These are phyloP conservation scores for Gymnopithys bicolor DNA, from an alignment of 2,797 vertebrate genomes.

Conservation along the genomic window DNA sequence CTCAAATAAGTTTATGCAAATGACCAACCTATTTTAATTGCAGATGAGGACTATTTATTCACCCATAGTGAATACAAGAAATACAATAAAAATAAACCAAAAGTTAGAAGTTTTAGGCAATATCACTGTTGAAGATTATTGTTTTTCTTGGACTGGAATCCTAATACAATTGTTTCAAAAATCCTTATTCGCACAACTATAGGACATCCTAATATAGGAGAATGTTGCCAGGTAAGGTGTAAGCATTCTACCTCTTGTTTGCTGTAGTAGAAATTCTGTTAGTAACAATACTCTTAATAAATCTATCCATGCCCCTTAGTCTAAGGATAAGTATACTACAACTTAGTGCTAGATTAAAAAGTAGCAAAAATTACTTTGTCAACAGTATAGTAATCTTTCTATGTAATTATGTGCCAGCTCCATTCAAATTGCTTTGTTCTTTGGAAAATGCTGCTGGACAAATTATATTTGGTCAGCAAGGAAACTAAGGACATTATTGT, in stretches of 20 bases:
- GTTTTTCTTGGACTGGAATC: background rate
- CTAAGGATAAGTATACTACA: background rate
- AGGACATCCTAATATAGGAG: background rate
- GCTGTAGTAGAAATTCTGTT: background rate
- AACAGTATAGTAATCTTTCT: background rate
- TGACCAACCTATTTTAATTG: background rate
- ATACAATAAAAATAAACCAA: background rate
- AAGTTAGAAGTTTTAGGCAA: background rate
- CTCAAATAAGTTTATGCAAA: background rate
- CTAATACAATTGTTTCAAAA: background rate
- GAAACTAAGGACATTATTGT: background rate
- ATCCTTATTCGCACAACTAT: background rate
- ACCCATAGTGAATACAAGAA: background rate
- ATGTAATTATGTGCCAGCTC: background rate
- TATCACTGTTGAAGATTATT: background rate
- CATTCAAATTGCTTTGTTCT: background rate
- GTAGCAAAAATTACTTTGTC: background rate
- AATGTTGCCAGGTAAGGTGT: background rate
- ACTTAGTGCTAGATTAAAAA: background rate
- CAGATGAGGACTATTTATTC: background rate
- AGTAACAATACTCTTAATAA: background rate
- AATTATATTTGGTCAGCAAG: background rate
- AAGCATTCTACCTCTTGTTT: background rate
- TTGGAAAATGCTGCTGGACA: background rate
- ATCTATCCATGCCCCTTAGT: background rate